Evolutionary conservation across 2,888 invertebrate species (phyloP).

Genomic region (Muschampia plurimacula): DNA sequence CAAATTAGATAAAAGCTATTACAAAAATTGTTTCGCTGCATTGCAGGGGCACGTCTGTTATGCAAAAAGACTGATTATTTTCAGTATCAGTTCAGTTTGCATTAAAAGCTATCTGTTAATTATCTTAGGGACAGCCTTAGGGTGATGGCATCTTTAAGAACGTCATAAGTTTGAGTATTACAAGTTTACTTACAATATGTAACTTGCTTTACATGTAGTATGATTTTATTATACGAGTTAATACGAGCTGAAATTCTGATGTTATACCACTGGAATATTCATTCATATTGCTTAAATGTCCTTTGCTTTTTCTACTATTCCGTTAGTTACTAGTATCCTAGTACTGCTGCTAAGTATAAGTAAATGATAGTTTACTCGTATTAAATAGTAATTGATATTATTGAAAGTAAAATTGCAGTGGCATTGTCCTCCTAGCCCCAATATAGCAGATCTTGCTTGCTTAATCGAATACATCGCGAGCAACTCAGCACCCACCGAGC

Average conservation of each 20-base stretch:
- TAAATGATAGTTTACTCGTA: too few relatives aligned
- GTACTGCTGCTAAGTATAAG: too few relatives aligned
- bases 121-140: conserved; percentile 8
- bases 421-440: not conserved
- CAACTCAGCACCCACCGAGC: conserved; percentile 1
- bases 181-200: not conserved
- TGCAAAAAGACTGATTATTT: conserved; percentile 30
- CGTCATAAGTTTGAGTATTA: too few relatives aligned
- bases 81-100: conserved; percentile 1
- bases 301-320: too few relatives aligned
- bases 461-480: conserved; percentile 1
- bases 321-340: too few relatives aligned
- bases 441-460: conserved; percentile 8
- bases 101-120: conserved; percentile 16
- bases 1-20: conserved; percentile 6
- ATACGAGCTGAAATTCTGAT: too few relatives aligned
- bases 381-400: too few relatives aligned
- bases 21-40: conserved; percentile 36
- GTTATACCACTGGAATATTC: too few relatives aligned
- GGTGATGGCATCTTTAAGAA: not conserved
- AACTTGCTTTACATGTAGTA: not conserved
- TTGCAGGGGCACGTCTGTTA: conserved; percentile 36
- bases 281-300: too few relatives aligned
- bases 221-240: too few relatives aligned
- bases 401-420: not conserved